Conservation (phyloP, 2,113 vertebrate genomes). For the Dunckerocampus dactyliophorus region DNA sequence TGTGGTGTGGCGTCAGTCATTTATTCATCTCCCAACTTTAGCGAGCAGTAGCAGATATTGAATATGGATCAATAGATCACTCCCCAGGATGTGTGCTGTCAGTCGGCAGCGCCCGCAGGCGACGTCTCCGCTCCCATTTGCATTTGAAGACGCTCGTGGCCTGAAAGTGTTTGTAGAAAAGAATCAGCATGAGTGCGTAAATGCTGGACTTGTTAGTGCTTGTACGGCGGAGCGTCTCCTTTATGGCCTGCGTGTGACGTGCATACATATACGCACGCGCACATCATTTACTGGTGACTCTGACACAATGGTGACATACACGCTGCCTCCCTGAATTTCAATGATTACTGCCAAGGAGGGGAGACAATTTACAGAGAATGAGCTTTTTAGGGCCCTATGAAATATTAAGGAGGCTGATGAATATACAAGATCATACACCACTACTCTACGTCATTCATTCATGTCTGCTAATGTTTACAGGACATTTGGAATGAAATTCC, state of each 20-base stretch:
- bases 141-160: conserved; percentile 62
- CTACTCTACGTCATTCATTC: too few relatives aligned
- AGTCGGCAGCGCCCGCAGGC: conserved; percentile 62
- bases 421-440: conserved; percentile 56
- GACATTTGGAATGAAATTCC: not conserved
- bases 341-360: conserved; percentile 55
- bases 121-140: conserved; percentile 61
- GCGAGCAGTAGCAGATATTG: conserved; percentile 67
- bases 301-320: conserved; percentile 32
- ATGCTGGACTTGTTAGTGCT: not conserved
- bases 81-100: conserved; percentile 73
- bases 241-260: conserved; percentile 29
- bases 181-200: conserved; percentile 14
- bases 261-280: conserved; percentile 38
- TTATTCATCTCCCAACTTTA: conserved; percentile 68
- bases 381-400: conserved; percentile 64
- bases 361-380: conserved; percentile 67
- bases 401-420: conserved; percentile 70
- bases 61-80: conserved; percentile 75
- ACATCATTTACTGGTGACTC: conserved; percentile 47
- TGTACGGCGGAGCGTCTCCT: conserved; percentile 1
- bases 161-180: conserved; percentile 31
- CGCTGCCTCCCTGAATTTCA: conserved; percentile 47
- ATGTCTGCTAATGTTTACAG: conserved; percentile 20
- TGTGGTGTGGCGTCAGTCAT: conserved; percentile 59